A percentile compares a stretch with the other conserved stretches of the same genome.
Evolutionary conservation across 2,797 vertebrate species (phyloP).

Genomic region (Simalia tracyae): DNA sequence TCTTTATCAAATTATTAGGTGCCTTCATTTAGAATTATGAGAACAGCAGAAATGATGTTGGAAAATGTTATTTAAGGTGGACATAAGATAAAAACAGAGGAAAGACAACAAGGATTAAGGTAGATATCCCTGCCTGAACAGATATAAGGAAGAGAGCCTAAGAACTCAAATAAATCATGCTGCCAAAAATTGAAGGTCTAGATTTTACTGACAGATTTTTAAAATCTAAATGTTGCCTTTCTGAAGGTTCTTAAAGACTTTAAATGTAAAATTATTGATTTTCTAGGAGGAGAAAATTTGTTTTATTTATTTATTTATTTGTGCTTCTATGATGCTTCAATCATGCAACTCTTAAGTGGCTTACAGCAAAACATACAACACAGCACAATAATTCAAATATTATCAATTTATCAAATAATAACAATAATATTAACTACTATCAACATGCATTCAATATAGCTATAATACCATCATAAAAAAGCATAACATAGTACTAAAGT

Average conservation of each 20-base stretch:
- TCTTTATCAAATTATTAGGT: constrained; percentile 26
- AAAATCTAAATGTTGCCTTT: neutral
- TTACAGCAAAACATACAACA: neutral
- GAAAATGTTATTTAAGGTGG: neutral
- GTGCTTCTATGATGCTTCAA: neutral
- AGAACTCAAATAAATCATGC: neutral
- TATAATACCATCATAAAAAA: neutral
- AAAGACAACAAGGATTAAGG: neutral
- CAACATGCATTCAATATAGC: neutral
- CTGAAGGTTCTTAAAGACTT: neutral
- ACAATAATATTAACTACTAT: neutral
- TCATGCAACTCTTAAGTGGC: neutral
- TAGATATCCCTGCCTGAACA: neutral
- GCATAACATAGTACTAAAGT: neutral
- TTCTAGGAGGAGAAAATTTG: too few relatives aligned
- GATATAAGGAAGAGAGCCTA: neutral
- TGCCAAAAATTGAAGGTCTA: neutral
- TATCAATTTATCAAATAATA: neutral
- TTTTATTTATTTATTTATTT: neutral
- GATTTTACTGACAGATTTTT: neutral
- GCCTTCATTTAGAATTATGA: neutral
- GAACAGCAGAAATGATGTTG: constrained; percentile 22
- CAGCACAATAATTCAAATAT: neutral
- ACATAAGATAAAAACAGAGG: neutral
- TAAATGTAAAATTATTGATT: neutral